Conservation (phyloP, 2,797 vertebrate genomes). For the Propithecus perrieri region DNA sequence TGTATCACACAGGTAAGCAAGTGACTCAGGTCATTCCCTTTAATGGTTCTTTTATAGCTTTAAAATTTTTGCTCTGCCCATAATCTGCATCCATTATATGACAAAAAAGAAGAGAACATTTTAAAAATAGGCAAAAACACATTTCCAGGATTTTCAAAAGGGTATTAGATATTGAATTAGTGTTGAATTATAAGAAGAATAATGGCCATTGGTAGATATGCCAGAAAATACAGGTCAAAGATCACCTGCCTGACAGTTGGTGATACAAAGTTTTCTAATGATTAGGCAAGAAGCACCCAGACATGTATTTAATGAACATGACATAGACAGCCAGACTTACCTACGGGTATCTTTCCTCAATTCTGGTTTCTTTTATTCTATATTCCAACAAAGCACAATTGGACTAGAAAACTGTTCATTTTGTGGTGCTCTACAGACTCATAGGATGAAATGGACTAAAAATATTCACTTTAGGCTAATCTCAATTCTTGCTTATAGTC, state of each 20-base stretch:
- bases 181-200: background rate
- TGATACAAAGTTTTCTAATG: background rate
- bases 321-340: background rate
- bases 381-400: background rate
- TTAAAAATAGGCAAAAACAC: background rate
- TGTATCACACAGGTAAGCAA: background rate
- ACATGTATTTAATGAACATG: background rate
- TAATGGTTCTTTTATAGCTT: background rate
- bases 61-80: background rate
- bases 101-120: background rate
- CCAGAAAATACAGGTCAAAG: background rate
- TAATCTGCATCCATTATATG: background rate
- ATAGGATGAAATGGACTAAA: background rate
- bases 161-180: background rate
- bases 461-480: background rate
- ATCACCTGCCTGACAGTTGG: background rate
- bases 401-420: background rate
- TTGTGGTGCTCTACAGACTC: background rate
- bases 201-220: background rate
- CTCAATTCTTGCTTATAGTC: background rate
- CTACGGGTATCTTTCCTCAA: background rate
- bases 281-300: background rate
- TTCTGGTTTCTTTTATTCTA: background rate
- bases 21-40: background rate
- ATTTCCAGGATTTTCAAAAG: background rate